Evolutionary conservation across 2,797 vertebrate genomes (phyloP), one percentile per base, ranked within the genome.

Genomic region (Siniperca undulata): DNA sequence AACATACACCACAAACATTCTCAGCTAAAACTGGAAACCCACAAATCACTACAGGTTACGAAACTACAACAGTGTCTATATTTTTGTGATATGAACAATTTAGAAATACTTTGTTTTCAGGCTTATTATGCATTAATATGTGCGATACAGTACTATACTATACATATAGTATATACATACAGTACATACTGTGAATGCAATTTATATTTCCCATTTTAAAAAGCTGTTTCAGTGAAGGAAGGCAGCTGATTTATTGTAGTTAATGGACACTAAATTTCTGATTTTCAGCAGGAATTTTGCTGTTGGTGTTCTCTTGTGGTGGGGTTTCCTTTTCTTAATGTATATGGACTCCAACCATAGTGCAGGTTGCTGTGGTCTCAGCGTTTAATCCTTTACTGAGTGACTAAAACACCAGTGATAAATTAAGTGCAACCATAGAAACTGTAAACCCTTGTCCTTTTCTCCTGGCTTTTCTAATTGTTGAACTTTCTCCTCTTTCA

Each of bases 401-500:
- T 50, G 46, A 66, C 69, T 83, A 27, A 79, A 88, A 86, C 73
- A 64, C 48, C 10, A 11, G 62, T 90, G 89, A 94, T 78, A 71
- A 80, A 94, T 89, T 81, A 90, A 77, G 85, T 93, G 76, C 77
- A 59, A 74, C 73, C 44, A 65, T 17, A 61, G 82, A 82, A 93
- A 91, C 78, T 52, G 44, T 76, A 85, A 86, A 84, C 76, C 52
- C 19, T 10, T 30, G 11, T 70, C 59, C 38, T 69, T 44, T 72
- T 66, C 81, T 76, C 77, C 84, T 71, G 19, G 86, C 83, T 79
- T 86, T 86, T 89, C 70, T 93, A 93, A 94, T 90, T 91, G 87
- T 88, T 92, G 77, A 83, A 93, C 74, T 87, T 93, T 93, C 85
- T 95, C 93, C 40, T 72, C 83, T 90, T 91, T 87, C 93, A 95